A percentile compares a stretch with the other conserved stretches of the same genome.
Conservation (phyloP, 2,888 invertebrate genomes). For the Tortricodes alternella region DNA sequence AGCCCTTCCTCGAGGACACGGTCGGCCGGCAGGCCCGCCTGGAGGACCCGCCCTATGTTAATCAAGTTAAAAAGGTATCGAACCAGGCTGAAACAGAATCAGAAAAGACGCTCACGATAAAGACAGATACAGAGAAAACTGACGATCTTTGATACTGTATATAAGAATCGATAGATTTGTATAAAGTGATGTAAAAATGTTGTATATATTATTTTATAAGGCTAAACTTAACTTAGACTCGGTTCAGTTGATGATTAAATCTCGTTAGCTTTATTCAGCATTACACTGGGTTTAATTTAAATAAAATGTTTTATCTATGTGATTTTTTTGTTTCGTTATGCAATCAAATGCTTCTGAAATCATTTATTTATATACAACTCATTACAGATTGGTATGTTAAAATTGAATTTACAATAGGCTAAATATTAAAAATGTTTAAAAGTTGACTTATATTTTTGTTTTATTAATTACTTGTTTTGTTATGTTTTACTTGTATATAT, state of each 20-base stretch:
- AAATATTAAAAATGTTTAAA: neutral
- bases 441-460: neutral
- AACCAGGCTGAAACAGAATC: neutral
- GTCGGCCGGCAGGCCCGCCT: constrained; percentile 29
- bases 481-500: no score
- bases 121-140: constrained; percentile 32
- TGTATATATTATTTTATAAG: constrained; percentile 30
- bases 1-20: constrained; percentile 41
- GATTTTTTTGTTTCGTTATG: neutral
- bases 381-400: neutral
- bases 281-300: neutral
- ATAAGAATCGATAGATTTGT: constrained; percentile 19
- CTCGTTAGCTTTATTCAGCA: neutral
- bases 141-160: constrained; percentile 41
- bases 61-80: neutral
- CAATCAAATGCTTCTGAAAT: neutral
- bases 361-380: neutral
- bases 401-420: neutral
- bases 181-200: constrained; percentile 30
- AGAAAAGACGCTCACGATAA: constrained; percentile 11
- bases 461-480: neutral
- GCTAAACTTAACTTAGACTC: constrained; percentile 5
- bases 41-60: neutral
- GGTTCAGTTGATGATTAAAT: neutral
- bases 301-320: neutral